Evolutionary conservation across 2,888 invertebrate genomes (phyloP).

Genomic region (Phengaris arion): DNA sequence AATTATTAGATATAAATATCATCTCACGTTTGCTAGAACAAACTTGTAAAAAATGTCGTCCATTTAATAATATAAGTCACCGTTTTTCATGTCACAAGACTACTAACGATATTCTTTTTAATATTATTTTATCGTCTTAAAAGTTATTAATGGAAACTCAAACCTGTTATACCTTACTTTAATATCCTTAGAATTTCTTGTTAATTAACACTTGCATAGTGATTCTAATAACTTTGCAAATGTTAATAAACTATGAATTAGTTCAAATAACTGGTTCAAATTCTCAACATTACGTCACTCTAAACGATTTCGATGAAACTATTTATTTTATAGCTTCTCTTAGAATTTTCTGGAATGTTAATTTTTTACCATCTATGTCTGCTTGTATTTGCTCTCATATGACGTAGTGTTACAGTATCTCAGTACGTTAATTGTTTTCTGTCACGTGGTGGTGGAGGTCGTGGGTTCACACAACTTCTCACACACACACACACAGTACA

Average conservation of each 20-base stretch:
- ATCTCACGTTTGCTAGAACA: not conserved
- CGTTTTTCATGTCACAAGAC: not conserved
- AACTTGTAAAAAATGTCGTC: not conserved
- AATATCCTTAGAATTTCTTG: not conserved
- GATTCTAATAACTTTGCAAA: no score
- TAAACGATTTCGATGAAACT: not conserved
- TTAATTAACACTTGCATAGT: not conserved
- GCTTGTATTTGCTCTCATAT: no score
- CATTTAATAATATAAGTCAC: not conserved
- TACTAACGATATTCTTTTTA: not conserved
- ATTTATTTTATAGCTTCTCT: not conserved
- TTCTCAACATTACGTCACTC: not conserved
- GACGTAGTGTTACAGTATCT: not conserved
- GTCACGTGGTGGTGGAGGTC: conserved; percentile 7
- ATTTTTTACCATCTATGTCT: not conserved
- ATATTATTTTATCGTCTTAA: no score
- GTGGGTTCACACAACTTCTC: not conserved
- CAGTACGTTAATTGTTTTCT: not conserved
- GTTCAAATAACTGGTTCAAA: conserved; percentile 2
- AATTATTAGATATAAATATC: not conserved
- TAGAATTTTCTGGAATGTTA: no score
- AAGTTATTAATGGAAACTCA: not conserved
- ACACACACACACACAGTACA: not conserved
- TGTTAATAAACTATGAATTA: no score
- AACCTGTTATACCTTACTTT: not conserved